Percentiles rank a stretch among this genome's conserved stretches.
These are phyloP conservation scores for Hoplodrina ambigua DNA, from an alignment of 2,888 invertebrate genomes.

Conservation along the genomic window DNA sequence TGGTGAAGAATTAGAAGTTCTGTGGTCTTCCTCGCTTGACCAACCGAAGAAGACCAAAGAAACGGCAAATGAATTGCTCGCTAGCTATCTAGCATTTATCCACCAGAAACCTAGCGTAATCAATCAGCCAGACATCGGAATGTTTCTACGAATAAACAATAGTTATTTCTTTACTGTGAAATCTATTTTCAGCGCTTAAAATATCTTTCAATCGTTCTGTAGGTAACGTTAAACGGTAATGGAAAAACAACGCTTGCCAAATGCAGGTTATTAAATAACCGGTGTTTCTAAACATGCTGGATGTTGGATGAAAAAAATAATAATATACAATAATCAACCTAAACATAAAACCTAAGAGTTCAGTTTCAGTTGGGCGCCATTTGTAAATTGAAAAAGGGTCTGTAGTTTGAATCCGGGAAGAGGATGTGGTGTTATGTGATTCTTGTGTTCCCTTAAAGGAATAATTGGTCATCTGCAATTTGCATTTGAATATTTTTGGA, in stretches of 20 bases:
- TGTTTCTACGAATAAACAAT: slow-evolving; percentile 26
- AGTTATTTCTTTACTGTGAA: slow-evolving; percentile 45
- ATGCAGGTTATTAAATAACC: slow-evolving; percentile 33
- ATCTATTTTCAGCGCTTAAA: slow-evolving; percentile 30
- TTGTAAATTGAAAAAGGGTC: slow-evolving; percentile 7
- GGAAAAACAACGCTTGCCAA: slow-evolving; percentile 52
- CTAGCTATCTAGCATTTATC: not conserved
- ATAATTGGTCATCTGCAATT: not conserved
- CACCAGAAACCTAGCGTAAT: slow-evolving; percentile 2
- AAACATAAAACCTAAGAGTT: too few relatives aligned
- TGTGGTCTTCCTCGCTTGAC: too few relatives aligned
- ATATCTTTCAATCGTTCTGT: slow-evolving; percentile 14
- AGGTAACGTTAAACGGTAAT: slow-evolving; percentile 52
- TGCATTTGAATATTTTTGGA: too few relatives aligned
- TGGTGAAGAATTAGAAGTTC: not conserved
- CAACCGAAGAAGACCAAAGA: not conserved
- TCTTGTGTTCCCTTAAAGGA: not conserved
- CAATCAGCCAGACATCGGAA: slow-evolving; percentile 28
- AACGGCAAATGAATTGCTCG: not conserved
- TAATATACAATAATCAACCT: too few relatives aligned
- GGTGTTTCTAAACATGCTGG: slow-evolving; percentile 24
- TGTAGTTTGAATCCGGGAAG: not conserved
- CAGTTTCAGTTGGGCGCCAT: too few relatives aligned
- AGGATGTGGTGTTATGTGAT: not conserved
- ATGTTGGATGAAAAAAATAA: slow-evolving; percentile 1